A percentile compares a stretch with the other conserved stretches of the same genome.
phyloP scores from a whole-genome alignment of 92 coral and sea anemone genomes.

The Parazoanthus swiftii region DNA sequence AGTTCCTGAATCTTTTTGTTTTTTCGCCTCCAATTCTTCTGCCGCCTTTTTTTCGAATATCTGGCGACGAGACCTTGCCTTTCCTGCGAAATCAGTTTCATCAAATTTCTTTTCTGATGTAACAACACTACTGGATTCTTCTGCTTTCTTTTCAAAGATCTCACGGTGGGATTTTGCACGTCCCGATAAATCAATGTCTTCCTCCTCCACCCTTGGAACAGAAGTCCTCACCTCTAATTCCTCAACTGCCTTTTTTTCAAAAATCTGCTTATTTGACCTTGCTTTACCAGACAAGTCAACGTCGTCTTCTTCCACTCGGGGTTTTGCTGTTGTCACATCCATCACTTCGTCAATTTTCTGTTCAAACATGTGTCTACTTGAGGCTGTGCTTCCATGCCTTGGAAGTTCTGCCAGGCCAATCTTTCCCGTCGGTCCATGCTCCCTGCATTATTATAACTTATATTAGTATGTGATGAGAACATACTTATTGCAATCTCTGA shows the following conservation, averaged over 20 bases:
- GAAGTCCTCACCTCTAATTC: constrained; percentile 75
- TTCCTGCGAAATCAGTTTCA: constrained; percentile 65
- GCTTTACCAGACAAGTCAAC: constrained; percentile 74
- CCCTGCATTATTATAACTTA: constrained; percentile 19
- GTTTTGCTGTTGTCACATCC: constrained; percentile 53
- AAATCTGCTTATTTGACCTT: constrained; percentile 68
- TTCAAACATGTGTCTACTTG: constrained; percentile 72
- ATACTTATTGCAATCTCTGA: background rate
- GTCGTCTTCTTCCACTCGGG: constrained; percentile 62
- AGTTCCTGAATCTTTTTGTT: constrained; percentile 17
- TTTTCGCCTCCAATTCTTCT: constrained; percentile 46
- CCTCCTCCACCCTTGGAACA: constrained; percentile 63
- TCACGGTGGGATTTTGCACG: constrained; percentile 35
- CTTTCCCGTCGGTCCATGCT: constrained; percentile 61
- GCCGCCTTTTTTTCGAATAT: constrained; percentile 70
- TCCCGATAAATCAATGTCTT: constrained; percentile 47
- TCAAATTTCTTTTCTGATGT: constrained; percentile 43
- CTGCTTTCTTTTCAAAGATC: constrained; percentile 38
- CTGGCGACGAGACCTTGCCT: constrained; percentile 66
- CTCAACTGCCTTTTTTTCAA: constrained; percentile 76
- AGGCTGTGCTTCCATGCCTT: constrained; percentile 71
- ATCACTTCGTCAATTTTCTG: constrained; percentile 69
- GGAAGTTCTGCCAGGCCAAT: constrained; percentile 68
- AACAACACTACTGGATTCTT: constrained; percentile 13
- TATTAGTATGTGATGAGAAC: background rate